Evolutionary conservation across 2,113 vertebrate species (phyloP).

Genomic region (Paramormyrops kingsleyae): DNA sequence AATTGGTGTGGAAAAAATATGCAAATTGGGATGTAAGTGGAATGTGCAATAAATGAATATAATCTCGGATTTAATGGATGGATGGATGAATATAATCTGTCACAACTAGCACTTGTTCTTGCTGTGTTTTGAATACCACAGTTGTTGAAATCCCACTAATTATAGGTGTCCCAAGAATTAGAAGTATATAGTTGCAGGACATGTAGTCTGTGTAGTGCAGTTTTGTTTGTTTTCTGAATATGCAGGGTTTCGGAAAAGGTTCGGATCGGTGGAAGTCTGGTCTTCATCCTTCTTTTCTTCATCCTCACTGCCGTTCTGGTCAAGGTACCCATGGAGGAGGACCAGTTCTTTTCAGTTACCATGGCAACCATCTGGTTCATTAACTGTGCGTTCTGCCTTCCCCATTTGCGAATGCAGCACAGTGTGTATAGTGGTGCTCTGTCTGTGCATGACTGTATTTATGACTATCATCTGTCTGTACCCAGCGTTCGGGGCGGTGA

Average conservation of each 20-base stretch:
- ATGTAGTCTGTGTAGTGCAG: not conserved
- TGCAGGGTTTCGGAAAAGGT: slow-evolving; percentile 71
- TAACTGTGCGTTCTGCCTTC: slow-evolving; percentile 68
- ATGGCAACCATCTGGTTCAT: slow-evolving; percentile 79
- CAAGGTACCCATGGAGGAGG: slow-evolving; percentile 58
- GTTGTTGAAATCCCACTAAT: not conserved
- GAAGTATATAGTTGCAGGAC: not conserved
- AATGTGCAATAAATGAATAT: not conserved
- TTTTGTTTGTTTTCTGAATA: not conserved
- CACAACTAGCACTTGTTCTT: not conserved
- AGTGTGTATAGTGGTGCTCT: not conserved
- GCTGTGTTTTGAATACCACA: not conserved
- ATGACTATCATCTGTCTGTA: not conserved
- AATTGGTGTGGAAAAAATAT: not conserved
- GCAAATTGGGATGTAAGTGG: not conserved
- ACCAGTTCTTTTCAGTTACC: slow-evolving; percentile 72
- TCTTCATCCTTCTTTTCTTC: slow-evolving; percentile 75
- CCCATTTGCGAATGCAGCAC: slow-evolving; percentile 77
- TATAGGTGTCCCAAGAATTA: not conserved
- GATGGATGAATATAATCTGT: not conserved
- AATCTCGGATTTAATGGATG: too few species aligned
- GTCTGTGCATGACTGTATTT: not conserved
- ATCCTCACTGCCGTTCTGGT: slow-evolving; percentile 68
- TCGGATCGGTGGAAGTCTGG: slow-evolving; percentile 71
- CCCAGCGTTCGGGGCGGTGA: slow-evolving; percentile 75